phyloP scores from a whole-genome alignment of 2,797 vertebrate genomes.

The Notoglanidium macrostoma region DNA sequence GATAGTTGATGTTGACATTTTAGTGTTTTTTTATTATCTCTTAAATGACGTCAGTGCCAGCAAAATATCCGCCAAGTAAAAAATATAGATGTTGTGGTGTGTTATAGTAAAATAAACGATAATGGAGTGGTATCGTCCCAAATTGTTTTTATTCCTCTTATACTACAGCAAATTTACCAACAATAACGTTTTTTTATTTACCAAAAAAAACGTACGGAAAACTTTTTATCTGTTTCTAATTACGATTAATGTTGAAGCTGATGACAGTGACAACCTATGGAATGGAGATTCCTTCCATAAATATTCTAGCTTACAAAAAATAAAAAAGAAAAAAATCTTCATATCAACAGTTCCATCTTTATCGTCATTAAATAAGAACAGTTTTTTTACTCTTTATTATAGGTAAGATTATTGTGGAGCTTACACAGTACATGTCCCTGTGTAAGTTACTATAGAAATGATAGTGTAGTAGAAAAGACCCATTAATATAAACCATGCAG shows the following conservation, averaged over 20 bases:
- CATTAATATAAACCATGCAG: background rate
- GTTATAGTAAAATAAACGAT: background rate
- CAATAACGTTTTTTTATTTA: background rate
- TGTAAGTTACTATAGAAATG: background rate
- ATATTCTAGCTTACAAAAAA: background rate
- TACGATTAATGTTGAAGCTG: background rate
- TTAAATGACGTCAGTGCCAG: background rate
- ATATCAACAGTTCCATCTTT: background rate
- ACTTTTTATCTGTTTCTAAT: background rate
- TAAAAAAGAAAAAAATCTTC: background rate
- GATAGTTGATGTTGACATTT: background rate
- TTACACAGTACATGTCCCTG: background rate
- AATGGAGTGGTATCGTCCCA: background rate
- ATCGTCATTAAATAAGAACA: background rate
- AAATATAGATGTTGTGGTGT: background rate
- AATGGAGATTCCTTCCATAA: background rate
- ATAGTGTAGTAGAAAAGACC: background rate
- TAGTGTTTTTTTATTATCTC: background rate
- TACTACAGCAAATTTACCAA: background rate
- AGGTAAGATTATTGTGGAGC: background rate
- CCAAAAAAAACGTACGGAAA: background rate
- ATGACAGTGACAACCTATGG: background rate
- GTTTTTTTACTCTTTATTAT: background rate
- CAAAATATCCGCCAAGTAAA: background rate
- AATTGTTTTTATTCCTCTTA: background rate